These are phyloP conservation scores for Typhlomys cinereus DNA, from an alignment of 2,113 vertebrate species.

Conservation along the genomic window DNA sequence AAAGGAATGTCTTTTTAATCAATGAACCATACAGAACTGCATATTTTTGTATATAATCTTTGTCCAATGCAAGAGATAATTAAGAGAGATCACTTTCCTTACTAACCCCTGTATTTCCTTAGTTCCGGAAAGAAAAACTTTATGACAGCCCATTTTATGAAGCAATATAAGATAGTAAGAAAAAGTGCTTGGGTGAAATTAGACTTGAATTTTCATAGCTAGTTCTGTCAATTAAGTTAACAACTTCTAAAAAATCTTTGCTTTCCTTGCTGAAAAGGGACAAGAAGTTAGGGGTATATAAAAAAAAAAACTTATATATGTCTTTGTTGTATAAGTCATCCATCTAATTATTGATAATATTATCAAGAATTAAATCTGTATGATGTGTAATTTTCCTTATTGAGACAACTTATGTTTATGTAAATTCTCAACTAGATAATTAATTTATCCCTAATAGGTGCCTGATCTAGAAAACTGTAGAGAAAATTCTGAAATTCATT, in stretches of 20 bases:
- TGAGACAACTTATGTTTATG: background rate
- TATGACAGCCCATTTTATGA: background rate
- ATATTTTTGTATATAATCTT: constrained; percentile 49
- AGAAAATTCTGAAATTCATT: background rate
- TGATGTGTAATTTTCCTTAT: background rate
- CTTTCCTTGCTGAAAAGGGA: constrained; percentile 13
- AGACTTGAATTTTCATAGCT: background rate
- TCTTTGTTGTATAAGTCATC: background rate
- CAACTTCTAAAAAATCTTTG: background rate
- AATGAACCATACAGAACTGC: background rate
- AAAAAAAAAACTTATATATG: background rate
- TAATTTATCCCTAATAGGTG: background rate
- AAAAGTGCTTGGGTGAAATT: background rate
- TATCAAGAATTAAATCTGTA: background rate
- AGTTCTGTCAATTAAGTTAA: background rate
- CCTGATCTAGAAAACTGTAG: background rate
- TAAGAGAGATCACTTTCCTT: constrained; percentile 1
- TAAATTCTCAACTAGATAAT: background rate
- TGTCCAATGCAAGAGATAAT: constrained; percentile 26
- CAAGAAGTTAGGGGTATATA: background rate
- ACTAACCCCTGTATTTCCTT: background rate
- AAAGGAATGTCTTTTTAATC: background rate
- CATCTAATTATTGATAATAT: background rate
- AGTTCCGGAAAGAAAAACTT: background rate
- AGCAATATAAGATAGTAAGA: background rate